Base-by-base conservation (phyloP, 1,140 invertebrate genomes). In the Orius insidiosus region DNA sequence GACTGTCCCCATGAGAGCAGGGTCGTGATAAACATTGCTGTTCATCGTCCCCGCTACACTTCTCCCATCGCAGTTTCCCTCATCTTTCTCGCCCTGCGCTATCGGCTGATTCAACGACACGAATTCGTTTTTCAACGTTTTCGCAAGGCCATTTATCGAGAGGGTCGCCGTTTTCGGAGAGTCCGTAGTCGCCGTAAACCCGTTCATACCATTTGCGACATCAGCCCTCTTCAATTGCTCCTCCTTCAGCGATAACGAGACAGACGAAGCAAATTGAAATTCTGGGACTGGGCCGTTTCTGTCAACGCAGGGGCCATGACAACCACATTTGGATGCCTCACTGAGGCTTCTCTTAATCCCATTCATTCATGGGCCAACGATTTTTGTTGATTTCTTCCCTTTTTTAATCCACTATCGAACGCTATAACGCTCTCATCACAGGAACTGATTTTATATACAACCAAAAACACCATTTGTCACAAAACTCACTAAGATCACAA, bases 261-360 rank as follows among this genome's bases (percentile, higher is more conserved):
- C 40, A 13, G 40, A 48, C 13, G 40, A 42, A 11, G 47, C 14
- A 51, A 45, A 16, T 65, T 61, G 59, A 68, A 68, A 54, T 70
- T 72, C 63, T 73, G 70, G 58, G 72, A 64, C 65, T 70, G 71
- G 55, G 66, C 68, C 52, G 67, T 60, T 67, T 78, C 73, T 59
- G 74, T 77, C 65, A 77, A 65, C 67, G 75, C 75, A 65, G 75
- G 75, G 65, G 75, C 75, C 75, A 78, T 78, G 66, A 71, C 74
- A 72, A 67, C 68, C 67, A 65, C 70, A 63, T 69, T 62, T 67
- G 68, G 66, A 63, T 67, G 69, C 68, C 68, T 57, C 54, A 50
- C 45, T 14, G 55, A 57, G 55, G 55, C 57, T 54, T 42, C 33
- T 42, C 51, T 54, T 52, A 54, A 46, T 58, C 58, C 58, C 57